phyloP scores from a whole-genome alignment of 2,888 invertebrate species.

The Alloplasta piceator region DNA sequence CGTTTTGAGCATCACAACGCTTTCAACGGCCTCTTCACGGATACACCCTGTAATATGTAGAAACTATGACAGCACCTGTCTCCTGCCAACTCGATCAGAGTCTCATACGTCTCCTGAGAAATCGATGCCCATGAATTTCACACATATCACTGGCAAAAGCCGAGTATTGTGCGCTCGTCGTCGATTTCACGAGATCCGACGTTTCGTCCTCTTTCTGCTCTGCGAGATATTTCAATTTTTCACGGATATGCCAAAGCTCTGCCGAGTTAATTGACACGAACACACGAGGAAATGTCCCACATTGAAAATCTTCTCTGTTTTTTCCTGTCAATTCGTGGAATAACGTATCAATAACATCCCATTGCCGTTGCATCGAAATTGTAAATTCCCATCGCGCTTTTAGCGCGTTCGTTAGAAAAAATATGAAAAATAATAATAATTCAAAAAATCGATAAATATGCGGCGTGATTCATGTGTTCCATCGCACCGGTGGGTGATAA shows the following conservation, averaged over 20 bases:
- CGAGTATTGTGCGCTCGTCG: not conserved
- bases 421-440: too few species aligned
- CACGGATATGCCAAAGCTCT: not conserved
- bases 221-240: not conserved
- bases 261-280: not conserved
- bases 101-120: constrained; percentile 39
- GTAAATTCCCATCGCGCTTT: too few species aligned
- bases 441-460: too few species aligned
- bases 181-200: not conserved
- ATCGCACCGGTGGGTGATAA: too few species aligned
- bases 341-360: too few species aligned
- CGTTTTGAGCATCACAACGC: constrained; percentile 11
- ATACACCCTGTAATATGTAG: not conserved
- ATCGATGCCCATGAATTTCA: constrained; percentile 32
- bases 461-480: too few species aligned
- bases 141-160: not conserved
- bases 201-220: not conserved
- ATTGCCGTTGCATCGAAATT: too few species aligned
- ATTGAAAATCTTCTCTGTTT: too few species aligned
- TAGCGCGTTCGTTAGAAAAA: too few species aligned
- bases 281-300: too few species aligned
- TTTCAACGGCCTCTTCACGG: constrained; percentile 11
- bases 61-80: constrained; percentile 19
- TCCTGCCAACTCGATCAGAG: constrained; percentile 35
- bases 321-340: too few species aligned